These are phyloP conservation scores for Phoxinus phoxinus DNA, from an alignment of 2,113 vertebrate species.

Conservation along the genomic window DNA sequence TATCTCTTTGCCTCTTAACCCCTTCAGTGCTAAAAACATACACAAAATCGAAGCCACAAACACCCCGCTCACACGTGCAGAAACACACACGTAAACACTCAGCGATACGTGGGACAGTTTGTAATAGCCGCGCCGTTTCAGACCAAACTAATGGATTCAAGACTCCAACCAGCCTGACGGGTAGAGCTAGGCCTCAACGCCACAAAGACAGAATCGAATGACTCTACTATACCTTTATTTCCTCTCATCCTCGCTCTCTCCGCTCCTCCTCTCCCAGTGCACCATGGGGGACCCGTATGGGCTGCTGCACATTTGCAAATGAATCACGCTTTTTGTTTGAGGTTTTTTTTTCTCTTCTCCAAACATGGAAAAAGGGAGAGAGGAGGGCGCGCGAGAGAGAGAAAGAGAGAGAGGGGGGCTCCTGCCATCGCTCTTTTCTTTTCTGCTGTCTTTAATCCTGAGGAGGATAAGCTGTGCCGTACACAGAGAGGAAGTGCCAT, in stretches of 20 bases:
- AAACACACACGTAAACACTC: background rate
- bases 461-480: constrained; percentile 77
- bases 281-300: constrained; percentile 64
- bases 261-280: constrained; percentile 45
- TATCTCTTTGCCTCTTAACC: constrained; percentile 80
- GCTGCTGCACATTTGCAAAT: constrained; percentile 79
- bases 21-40: constrained; percentile 66
- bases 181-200: constrained; percentile 48
- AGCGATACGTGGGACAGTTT: constrained; percentile 22
- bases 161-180: constrained; percentile 59
- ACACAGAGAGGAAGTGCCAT: constrained; percentile 80
- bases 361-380: constrained; percentile 45
- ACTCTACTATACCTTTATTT: constrained; percentile 26
- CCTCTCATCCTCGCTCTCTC: constrained; percentile 58
- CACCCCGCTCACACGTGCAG: constrained; percentile 6
- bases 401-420: constrained; percentile 57
- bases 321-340: constrained; percentile 76
- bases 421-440: constrained; percentile 72
- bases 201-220: constrained; percentile 39
- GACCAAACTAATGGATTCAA: constrained; percentile 64
- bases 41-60: background rate
- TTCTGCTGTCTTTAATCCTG: constrained; percentile 76
- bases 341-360: constrained; percentile 52
- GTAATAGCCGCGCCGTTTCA: constrained; percentile 56
- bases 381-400: constrained; percentile 27